phyloP scores from a whole-genome alignment of 2,113 vertebrate species.

The Oenanthe melanoleuca region DNA sequence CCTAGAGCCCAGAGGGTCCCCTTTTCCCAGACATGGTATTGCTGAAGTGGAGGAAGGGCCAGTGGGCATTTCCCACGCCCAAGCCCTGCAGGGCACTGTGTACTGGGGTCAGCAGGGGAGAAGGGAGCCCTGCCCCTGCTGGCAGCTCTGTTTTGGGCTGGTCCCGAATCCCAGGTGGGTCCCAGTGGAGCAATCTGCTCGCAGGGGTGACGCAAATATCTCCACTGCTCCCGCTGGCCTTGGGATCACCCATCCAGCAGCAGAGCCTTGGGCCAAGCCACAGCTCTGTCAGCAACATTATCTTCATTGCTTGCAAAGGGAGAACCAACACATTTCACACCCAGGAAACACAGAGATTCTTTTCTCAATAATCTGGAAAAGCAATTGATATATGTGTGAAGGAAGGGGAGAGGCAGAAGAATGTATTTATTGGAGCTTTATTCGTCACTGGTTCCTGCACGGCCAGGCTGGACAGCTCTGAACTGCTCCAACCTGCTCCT shows the following conservation, averaged over 20 bases:
- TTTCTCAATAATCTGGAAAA: not conserved
- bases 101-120: not conserved
- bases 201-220: not conserved
- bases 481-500: not conserved
- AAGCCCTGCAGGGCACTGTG: not conserved
- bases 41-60: not conserved
- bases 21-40: not conserved
- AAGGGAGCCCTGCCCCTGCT: not conserved
- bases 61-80: accelerated
- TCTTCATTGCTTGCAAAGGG: constrained; percentile 7
- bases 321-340: not conserved
- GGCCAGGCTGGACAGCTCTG: not conserved
- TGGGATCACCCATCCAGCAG: not conserved
- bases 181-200: not conserved
- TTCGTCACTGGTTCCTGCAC: not conserved
- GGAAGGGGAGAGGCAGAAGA: constrained; percentile 18
- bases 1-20: not conserved
- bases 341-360: not conserved
- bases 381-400: not conserved
- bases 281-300: not conserved
- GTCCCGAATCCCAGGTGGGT: accelerated
- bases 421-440: not conserved
- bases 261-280: not conserved
- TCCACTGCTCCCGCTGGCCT: accelerated
- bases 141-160: not conserved